A percentile compares a stretch with the other conserved stretches of the same genome.
Evolutionary conservation across 2,888 invertebrate genomes (phyloP).

Genomic region (Cantharis rustica): DNA sequence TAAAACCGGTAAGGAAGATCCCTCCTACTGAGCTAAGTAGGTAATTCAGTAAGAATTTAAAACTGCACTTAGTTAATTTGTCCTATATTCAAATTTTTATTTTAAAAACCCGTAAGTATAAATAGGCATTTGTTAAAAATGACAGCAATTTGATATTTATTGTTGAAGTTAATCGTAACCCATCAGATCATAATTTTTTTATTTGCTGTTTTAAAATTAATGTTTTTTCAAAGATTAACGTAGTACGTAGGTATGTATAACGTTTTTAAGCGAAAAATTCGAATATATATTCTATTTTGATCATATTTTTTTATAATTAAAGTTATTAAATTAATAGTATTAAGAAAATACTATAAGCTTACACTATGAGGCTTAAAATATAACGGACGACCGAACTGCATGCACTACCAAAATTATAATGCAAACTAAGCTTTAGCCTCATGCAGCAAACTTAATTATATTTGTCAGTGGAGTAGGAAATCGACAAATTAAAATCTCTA

Average conservation of each 20-base stretch:
- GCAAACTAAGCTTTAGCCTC: conserved; percentile 35
- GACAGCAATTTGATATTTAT: too few relatives aligned
- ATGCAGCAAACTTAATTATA: conserved; percentile 40
- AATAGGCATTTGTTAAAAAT: too few relatives aligned
- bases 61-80: too few relatives aligned
- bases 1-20: too few relatives aligned
- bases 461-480: conserved; percentile 34
- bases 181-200: too few relatives aligned
- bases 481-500: conserved; percentile 32
- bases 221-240: background rate
- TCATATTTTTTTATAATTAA: background rate
- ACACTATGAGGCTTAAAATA: conserved; percentile 30
- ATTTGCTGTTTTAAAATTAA: background rate
- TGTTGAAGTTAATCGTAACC: too few relatives aligned
- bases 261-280: background rate
- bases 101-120: too few relatives aligned
- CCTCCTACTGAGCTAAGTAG: too few relatives aligned
- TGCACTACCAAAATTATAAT: conserved; percentile 34
- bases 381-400: conserved; percentile 27
- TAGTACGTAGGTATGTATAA: too few relatives aligned
- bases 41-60: too few relatives aligned
- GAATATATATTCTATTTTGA: background rate
- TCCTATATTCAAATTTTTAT: too few relatives aligned
- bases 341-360: conserved; percentile 19
- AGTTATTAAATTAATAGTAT: conserved; percentile 31